Base-by-base conservation (phyloP, 2,888 invertebrate genomes). In the Acronicta aceris region DNA sequence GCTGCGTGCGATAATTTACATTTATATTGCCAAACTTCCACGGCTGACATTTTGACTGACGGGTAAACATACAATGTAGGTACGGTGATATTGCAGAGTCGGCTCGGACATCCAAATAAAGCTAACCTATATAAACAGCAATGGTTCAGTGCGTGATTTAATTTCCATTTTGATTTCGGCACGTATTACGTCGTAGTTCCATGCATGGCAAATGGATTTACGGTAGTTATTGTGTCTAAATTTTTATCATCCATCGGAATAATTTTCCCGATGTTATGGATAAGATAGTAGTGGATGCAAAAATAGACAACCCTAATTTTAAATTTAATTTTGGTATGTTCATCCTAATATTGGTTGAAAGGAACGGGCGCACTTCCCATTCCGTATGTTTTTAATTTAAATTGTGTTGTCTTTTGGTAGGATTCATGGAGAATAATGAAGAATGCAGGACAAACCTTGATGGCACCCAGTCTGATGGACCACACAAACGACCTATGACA, bases 11-110 rank as follows among this genome's bases (percentile, higher is more conserved):
- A 53, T 65, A 52, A 78, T 76, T 79, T 76, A 76, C 79, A 76
- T 80, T 71, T 79, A 78, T 76, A 79, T 80, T 79, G 74, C 54
- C 51, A 54, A 71, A 72, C 62, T 73, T 59, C 59, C 47, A 15
- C 46, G 16, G 25, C 45, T 64, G 75, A 76, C 72, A 63, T 77
- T 76, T 78, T 69, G 79, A 81, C 60, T 76, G 80, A 81, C 71
- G 67, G 56, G 65, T 57, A 53, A 67, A 65, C 54, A 65, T 10
- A 58, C 58, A 58, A 56, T 62, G 50, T n/a, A n/a, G n/a, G n/a
- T 53, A 46, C 59, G 47, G n/a, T 27, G 21, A 65, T 71, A 71
- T 71, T 67, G 60, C 58, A 30, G 40, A 21, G 38, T 51, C 15
- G n/a, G 42, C 40, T 48, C 15, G 21, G 30, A 65, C 33, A 53